Evolutionary conservation across 2,797 vertebrate genomes (phyloP).

Genomic region (Darevskia mixta): DNA sequence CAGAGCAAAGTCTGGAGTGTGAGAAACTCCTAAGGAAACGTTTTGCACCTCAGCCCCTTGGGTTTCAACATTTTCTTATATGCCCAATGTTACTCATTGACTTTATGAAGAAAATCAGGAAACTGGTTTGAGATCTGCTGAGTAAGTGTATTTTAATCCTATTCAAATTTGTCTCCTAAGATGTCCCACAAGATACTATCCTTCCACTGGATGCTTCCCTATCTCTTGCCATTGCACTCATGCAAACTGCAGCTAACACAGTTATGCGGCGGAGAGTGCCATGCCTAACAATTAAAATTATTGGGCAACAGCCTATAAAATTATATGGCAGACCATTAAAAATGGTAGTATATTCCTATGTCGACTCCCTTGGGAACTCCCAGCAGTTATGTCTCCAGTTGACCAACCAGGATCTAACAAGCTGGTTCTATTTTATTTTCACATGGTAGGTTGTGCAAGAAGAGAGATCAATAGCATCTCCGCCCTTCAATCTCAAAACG

Average conservation of each 20-base stretch:
- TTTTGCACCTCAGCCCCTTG: background rate
- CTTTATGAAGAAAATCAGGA: background rate
- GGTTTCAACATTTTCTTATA: background rate
- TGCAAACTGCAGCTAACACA: background rate
- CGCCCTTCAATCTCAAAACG: background rate
- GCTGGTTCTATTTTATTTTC: slow-evolving; percentile 1
- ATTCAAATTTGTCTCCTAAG: background rate
- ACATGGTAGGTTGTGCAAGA: slow-evolving; percentile 3
- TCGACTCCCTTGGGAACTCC: slow-evolving; percentile 18
- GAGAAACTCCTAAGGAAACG: background rate
- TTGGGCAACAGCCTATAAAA: slow-evolving; percentile 11
- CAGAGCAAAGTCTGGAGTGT: background rate
- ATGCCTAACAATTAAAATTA: background rate
- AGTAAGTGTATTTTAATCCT: slow-evolving; percentile 1
- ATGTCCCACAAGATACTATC: background rate
- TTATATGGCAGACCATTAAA: background rate
- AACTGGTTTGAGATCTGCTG: background rate
- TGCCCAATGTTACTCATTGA: background rate
- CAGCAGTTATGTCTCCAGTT: slow-evolving; percentile 4
- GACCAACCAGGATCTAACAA: slow-evolving; percentile 9
- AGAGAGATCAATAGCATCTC: background rate
- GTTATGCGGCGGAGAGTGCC: background rate
- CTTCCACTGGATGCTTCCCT: background rate
- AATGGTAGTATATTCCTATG: background rate
- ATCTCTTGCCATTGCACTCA: background rate